Conservation (phyloP, 2,888 invertebrate species). For the Catocala sponsa region DNA sequence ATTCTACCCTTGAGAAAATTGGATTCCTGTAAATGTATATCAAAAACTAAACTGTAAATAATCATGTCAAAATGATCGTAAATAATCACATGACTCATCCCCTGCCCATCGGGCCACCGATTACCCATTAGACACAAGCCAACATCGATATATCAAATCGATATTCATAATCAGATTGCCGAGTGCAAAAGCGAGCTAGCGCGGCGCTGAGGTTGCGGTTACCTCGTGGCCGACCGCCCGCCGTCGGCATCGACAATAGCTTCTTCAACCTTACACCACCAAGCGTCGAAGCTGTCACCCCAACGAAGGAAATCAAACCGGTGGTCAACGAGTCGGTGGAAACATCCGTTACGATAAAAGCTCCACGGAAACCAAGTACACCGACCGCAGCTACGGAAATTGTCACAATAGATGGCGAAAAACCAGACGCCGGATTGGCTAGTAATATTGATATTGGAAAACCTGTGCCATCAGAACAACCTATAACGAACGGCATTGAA, state of each 20-base stretch:
- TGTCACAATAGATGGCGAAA: constrained; percentile 23
- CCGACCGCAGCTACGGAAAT: constrained; percentile 28
- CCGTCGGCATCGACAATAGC: constrained; percentile 73
- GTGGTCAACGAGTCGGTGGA: constrained; percentile 56
- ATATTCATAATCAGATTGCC: constrained; percentile 81
- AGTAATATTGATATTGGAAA: constrained; percentile 10
- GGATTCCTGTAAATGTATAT: not conserved
- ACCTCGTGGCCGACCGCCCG: constrained; percentile 80
- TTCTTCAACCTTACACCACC: constrained; percentile 84
- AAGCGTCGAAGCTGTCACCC: constrained; percentile 79
- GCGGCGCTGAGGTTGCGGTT: constrained; percentile 79
- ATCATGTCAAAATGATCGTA: not conserved
- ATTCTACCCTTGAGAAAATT: not conserved
- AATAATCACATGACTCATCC: not conserved
- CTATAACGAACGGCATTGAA: constrained; percentile 3
- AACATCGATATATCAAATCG: constrained; percentile 44
- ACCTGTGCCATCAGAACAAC: constrained; percentile 4
- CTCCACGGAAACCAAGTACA: constrained; percentile 29
- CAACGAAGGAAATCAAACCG: constrained; percentile 63
- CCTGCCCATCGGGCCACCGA: constrained; percentile 16
- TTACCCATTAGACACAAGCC: constrained; percentile 53
- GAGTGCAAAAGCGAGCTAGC: constrained; percentile 81
- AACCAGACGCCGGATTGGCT: not conserved
- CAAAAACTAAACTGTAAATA: constrained; percentile 1
- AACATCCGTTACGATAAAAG: constrained; percentile 51